Base-by-base conservation (phyloP, 2,888 invertebrate species). In the Dicyrtoma fusca region DNA sequence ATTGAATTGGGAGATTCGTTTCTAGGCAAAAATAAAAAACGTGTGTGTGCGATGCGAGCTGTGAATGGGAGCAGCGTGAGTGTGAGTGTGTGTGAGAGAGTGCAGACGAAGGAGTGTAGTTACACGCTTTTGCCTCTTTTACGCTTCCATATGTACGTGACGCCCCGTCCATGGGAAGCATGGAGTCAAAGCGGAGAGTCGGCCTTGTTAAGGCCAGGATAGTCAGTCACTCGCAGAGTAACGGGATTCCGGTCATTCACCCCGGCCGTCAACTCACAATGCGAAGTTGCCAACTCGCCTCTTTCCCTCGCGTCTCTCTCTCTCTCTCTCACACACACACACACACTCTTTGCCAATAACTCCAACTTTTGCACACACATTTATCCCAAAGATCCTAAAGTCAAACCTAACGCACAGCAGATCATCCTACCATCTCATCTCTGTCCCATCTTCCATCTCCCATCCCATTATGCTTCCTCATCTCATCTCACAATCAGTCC, bases 181-280 rank as follows among this genome's bases (percentile, higher is more conserved):
- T 65, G 51, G 51, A 65, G 64, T 47, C 10, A 34, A 34, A 47
- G 64, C 42, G 19, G 72, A 68, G 75, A 74, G 72, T 74, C 77
- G 76, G 72, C 77, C 77, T 77, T 77, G 76, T 71, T 74, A 76
- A 77, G 77, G 77, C 77, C 76, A 76, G 71, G 51, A 72, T 69
- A 75, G 64, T 68, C 68, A 70, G 59, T 68, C 66, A 75, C 69
- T 69, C 65, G 51, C 55, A 68, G 69, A 71, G 71, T 77, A 77
- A 77, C 77, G 77, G 77, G 75, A 77, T 68, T 62, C 63, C 74
- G 77, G 77, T 76, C 76, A 73, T 76, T 76, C 76, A 77, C 74
- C 75, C 66, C 74, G 51, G 69, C 69, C 77, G 72, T 69, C 68
- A 74, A 65, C 71, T 73, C 68, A 73, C 72, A 6, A 61, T 26